Percentiles rank a stretch among this genome's conserved stretches.
Conservation (phyloP, 2,888 invertebrate genomes). For the Tinea semifulvella region DNA sequence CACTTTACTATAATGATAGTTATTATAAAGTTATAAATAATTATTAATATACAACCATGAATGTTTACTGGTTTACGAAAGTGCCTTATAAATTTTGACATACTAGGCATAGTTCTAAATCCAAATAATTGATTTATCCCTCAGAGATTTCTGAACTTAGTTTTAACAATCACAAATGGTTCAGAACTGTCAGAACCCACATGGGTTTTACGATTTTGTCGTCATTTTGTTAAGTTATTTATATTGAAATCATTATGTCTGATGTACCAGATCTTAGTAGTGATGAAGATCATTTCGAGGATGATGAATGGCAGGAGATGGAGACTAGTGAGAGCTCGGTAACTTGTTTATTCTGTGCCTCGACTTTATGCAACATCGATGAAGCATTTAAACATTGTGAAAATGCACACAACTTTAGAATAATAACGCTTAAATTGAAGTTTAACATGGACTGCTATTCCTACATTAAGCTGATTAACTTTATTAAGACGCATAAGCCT, state of each 20-base stretch:
- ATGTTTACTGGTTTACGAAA: too few relatives aligned
- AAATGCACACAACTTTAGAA: conserved; percentile 70
- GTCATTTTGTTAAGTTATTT: conserved; percentile 9
- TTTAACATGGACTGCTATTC: conserved; percentile 84
- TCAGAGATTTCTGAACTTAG: neutral
- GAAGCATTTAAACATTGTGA: conserved; percentile 75
- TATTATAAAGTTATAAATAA: too few relatives aligned
- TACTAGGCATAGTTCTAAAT: too few relatives aligned
- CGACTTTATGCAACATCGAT: conserved; percentile 67
- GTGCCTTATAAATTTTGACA: too few relatives aligned
- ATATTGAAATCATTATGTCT: conserved; percentile 31
- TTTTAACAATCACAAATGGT: neutral
- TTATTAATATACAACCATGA: too few relatives aligned
- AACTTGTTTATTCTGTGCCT: conserved; percentile 78
- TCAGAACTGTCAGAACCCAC: conserved; percentile 20
- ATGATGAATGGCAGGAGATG: conserved; percentile 61
- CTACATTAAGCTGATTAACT: conserved; percentile 84
- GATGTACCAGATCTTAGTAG: conserved; percentile 60
- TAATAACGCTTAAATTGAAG: conserved; percentile 70
- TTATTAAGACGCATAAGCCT: conserved; percentile 72
- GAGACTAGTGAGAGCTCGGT: conserved; percentile 45
- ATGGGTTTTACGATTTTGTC: conserved; percentile 22
- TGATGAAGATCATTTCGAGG: conserved; percentile 55
- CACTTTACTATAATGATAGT: too few relatives aligned
- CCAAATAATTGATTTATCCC: too few relatives aligned